Percentiles rank a stretch among this genome's conserved stretches.
Evolutionary conservation across 2,888 invertebrate species (phyloP).

Genomic region (Hecatera dysodea): DNA sequence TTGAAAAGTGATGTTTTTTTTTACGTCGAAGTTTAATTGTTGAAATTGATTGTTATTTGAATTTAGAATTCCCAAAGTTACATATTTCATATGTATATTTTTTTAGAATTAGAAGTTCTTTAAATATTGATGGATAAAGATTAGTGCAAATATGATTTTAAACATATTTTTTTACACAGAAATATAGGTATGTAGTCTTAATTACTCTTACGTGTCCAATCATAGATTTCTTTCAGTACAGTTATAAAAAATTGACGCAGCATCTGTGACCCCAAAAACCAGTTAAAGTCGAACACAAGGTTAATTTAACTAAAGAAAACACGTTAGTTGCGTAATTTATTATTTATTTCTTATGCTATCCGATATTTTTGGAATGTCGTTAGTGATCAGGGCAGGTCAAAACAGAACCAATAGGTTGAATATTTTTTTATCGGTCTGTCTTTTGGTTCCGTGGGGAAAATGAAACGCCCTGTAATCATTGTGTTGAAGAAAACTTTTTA

Average conservation of each 20-base stretch:
- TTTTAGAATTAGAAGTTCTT: no score
- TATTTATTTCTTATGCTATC: slow-evolving; percentile 8
- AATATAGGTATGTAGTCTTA: no score
- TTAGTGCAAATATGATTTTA: no score
- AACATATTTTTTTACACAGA: no score
- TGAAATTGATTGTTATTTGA: no score
- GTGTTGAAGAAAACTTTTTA: not conserved
- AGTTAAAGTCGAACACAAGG: slow-evolving; percentile 40
- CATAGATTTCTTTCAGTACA: not conserved
- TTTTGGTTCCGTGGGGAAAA: not conserved
- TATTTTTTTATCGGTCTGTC: not conserved
- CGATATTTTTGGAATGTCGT: slow-evolving; percentile 36
- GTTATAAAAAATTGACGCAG: not conserved
- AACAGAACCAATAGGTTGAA: not conserved
- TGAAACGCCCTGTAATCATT: not conserved
- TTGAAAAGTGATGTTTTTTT: no score
- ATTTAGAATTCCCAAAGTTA: no score
- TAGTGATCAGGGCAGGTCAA: not conserved
- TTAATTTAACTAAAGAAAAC: slow-evolving; percentile 16
- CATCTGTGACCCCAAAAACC: slow-evolving; percentile 3
- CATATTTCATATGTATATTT: no score
- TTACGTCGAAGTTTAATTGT: no score
- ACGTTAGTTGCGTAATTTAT: slow-evolving; percentile 13
- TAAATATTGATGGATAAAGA: no score
- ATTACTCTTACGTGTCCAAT: no score